Percentiles rank a stretch among this genome's conserved stretches.
phyloP scores from a whole-genome alignment of 2,888 invertebrate species.

The Netelia fuscicornis region DNA sequence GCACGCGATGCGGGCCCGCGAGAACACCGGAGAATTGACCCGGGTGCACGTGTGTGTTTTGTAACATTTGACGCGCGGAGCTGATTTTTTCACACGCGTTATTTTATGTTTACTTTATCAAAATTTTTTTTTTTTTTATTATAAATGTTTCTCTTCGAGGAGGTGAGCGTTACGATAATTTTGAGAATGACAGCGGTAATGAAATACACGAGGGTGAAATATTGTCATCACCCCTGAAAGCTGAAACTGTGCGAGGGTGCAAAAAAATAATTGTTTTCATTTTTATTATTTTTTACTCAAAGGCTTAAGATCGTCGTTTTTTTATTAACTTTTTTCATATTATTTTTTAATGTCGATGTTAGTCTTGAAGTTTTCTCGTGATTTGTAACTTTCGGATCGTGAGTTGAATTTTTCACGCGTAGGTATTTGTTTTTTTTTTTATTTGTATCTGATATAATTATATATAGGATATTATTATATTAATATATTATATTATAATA shows the following conservation, averaged over 20 bases:
- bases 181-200: no score
- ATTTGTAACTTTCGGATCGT: neutral
- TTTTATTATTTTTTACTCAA: no score
- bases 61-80: slow-evolving; percentile 8
- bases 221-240: no score
- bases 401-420: neutral
- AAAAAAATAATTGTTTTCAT: no score
- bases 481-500: no score
- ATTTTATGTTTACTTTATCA: neutral
- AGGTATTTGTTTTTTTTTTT: neutral
- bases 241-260: no score
- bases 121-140: neutral
- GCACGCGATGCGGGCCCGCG: slow-evolving; percentile 62
- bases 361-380: neutral
- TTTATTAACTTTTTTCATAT: neutral
- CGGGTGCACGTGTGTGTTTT: slow-evolving; percentile 42
- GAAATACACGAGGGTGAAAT: no score
- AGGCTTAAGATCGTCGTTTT: neutral
- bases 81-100: slow-evolving; percentile 42
- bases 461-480: no score
- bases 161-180: no score
- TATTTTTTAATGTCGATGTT: neutral
- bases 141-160: neutral
- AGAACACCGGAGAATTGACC: neutral
- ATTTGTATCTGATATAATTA: no score